Evolutionary conservation across 2,113 vertebrate species (phyloP), one percentile per base, ranked within the genome.

Genomic region (Laticauda colubrina): DNA sequence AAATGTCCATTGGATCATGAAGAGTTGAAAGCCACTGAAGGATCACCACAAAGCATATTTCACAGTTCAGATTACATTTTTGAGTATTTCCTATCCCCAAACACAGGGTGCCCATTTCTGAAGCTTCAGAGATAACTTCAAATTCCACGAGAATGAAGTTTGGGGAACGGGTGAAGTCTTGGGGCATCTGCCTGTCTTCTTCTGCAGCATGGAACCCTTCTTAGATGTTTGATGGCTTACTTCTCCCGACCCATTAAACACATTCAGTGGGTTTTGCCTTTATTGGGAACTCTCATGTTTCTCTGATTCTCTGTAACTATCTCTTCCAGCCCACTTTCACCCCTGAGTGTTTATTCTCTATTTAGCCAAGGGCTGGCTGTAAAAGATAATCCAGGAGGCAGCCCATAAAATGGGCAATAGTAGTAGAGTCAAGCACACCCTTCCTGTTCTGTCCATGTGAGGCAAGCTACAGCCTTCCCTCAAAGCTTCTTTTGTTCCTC

Each of bases 401-500:
- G 45, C 88, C 56, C 92, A 93, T 93, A 93, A 93, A 93, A 56
- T 53, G 56, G 55, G 18, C 51, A 56, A 90, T 93, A 86, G 85
- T 86, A 53, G 88, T n/a, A 56, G 45, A 34, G 26, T 34, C 81
- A 86, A 91, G 92, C 69, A n/a, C 75, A 85, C 54, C 64, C 86
- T 69, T 51, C 59, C 69, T 86, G 54, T 14, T 85, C 85, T 87
- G 48, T 23, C 51, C 15, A 4, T 53, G 51, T 34, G 54, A 64
- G 51, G 34, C 87, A 87, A 45, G 59, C n/a, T 3, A 34, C 24
- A 87, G 24, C 54, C 87, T 55, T 75, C 48, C 88, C 93, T 97
- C 89, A 97, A 97, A 97, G 96, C 94, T 89, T 54, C 87, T 95
- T 97, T 97, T 97, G 97, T 97, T 97, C 93, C 88, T 0, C 0